Percentiles rank a stretch among this genome's conserved stretches.
Evolutionary conservation across 2,888 invertebrate genomes (phyloP).

Genomic region (Homarus gammarus): DNA sequence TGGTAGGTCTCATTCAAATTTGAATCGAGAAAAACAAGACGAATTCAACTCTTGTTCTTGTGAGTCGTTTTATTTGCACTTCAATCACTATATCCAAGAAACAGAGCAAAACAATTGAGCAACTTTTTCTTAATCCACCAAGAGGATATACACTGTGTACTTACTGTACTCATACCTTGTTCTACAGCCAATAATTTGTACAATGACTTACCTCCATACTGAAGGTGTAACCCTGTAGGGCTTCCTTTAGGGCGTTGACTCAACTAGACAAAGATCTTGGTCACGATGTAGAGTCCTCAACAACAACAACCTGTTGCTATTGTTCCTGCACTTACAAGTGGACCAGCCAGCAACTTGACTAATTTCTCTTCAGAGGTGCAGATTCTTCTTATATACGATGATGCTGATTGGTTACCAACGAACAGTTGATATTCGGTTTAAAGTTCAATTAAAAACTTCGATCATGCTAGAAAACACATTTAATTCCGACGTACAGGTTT

Average conservation of each 20-base stretch:
- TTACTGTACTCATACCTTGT: too few relatives aligned
- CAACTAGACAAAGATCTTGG: neutral
- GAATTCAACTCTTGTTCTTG: too few relatives aligned
- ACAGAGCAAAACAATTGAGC: too few relatives aligned
- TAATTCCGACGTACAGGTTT: neutral
- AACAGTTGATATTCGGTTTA: neutral
- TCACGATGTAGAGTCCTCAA: neutral
- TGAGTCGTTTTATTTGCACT: too few relatives aligned
- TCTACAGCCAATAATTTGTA: too few relatives aligned
- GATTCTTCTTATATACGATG: neutral
- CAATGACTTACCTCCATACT: neutral
- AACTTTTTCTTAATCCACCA: too few relatives aligned
- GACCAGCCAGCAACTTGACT: neutral
- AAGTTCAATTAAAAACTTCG: neutral
- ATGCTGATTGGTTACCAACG: neutral
- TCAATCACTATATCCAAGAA: too few relatives aligned
- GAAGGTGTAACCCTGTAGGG: neutral
- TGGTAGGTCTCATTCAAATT: too few relatives aligned
- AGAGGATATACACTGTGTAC: too few relatives aligned
- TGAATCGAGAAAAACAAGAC: too few relatives aligned
- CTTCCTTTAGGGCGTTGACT: neutral
- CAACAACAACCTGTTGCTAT: neutral
- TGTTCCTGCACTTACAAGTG: neutral
- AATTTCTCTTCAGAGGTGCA: neutral
- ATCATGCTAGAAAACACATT: neutral